phyloP scores from a whole-genome alignment of 2,113 vertebrate species.

The Calidris pygmaea region DNA sequence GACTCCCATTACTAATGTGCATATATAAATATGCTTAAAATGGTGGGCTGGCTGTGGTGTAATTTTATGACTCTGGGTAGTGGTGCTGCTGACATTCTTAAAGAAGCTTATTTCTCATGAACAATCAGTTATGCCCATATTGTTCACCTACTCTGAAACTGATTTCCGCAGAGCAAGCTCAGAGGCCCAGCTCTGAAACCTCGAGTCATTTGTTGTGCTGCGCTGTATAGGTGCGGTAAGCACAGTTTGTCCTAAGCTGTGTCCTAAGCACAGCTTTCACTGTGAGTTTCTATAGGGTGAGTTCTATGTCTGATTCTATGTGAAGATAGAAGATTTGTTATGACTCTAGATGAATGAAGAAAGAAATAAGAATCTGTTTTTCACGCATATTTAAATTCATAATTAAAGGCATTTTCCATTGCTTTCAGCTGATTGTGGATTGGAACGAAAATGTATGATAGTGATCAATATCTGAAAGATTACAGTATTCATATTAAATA shows the following conservation, averaged over 20 bases:
- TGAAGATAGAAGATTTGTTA: background rate
- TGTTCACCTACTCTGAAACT: background rate
- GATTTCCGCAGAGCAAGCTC: background rate
- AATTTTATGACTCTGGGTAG: background rate
- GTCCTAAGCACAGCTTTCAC: no score
- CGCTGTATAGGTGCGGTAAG: background rate
- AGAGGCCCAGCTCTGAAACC: background rate
- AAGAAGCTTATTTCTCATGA: background rate
- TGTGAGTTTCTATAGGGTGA: background rate
- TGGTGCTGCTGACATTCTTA: background rate
- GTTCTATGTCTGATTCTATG: background rate
- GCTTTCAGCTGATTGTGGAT: background rate
- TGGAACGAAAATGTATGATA: background rate
- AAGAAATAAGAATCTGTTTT: background rate
- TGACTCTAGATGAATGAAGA: background rate
- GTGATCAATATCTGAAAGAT: background rate
- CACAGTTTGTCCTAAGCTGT: background rate
- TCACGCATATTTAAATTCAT: background rate
- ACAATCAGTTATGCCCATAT: background rate
- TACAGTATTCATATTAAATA: background rate
- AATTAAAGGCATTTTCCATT: background rate
- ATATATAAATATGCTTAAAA: background rate
- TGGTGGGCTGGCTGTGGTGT: background rate
- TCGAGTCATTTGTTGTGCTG: background rate
- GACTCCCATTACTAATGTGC: background rate